Conservation (phyloP, 2,888 invertebrate genomes). For the Doris montereyensis region DNA sequence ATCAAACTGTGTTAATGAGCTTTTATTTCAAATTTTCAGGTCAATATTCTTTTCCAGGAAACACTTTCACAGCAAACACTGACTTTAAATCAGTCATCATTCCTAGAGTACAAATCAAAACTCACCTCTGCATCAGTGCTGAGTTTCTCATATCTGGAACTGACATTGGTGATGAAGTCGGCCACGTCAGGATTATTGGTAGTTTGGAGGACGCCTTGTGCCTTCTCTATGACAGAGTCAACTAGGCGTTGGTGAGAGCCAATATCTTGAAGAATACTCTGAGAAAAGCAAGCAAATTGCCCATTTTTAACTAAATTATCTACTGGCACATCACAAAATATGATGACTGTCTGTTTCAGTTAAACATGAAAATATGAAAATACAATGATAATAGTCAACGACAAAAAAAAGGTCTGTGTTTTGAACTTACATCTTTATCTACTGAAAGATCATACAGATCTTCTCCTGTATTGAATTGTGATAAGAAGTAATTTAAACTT, state of each 20-base stretch:
- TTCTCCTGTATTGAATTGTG: no score
- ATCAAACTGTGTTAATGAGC: no score
- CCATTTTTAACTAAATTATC: no score
- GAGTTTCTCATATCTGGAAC: constrained; percentile 62
- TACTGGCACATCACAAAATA: no score
- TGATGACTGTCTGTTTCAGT: no score
- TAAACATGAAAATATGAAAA: no score
- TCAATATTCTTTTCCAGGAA: neutral
- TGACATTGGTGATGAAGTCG: constrained; percentile 60
- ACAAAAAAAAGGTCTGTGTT: no score
- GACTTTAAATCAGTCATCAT: neutral
- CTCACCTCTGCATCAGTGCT: constrained; percentile 61
- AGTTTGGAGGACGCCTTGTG: constrained; percentile 81
- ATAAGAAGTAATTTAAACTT: no score
- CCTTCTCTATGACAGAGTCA: constrained; percentile 91
- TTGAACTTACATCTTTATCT: neutral
- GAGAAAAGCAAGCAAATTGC: no score
- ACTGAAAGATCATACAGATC: no score
- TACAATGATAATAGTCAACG: no score
- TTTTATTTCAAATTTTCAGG: neutral
- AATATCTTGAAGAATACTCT: constrained; percentile 89
- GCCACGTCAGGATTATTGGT: constrained; percentile 74
- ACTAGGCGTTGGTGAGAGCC: constrained; percentile 89
- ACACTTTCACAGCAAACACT: neutral
- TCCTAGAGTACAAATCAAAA: neutral